Evolutionary conservation across 2,797 vertebrate species (phyloP).

Genomic region (Chiroxiphia lanceolata): DNA sequence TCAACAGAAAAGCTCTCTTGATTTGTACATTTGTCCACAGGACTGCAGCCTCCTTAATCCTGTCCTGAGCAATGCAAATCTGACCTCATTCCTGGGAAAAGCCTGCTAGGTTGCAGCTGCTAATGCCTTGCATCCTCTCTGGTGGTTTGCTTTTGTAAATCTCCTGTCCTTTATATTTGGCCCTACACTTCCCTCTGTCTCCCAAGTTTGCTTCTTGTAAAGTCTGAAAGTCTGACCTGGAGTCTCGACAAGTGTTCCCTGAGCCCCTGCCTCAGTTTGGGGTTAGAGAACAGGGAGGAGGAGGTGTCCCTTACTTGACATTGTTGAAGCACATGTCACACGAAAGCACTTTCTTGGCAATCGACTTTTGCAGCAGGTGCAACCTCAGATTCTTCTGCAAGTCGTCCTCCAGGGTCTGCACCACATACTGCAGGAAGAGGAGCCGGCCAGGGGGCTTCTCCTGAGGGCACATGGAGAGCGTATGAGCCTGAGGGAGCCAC

Average conservation of each 20-base stretch:
- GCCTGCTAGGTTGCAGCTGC: not conserved
- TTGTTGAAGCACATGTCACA: constrained; percentile 82
- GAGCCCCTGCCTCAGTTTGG: not conserved
- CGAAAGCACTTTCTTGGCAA: constrained; percentile 85
- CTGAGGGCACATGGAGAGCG: constrained; percentile 48
- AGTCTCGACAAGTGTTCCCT: not conserved
- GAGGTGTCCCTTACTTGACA: constrained; percentile 79
- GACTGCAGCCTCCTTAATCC: not conserved
- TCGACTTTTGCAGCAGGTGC: constrained; percentile 77
- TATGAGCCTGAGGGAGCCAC: not conserved
- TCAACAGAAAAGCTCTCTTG: not conserved
- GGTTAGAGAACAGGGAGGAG: not conserved
- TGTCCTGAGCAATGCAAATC: not conserved
- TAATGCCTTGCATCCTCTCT: not conserved
- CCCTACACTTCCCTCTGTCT: not conserved
- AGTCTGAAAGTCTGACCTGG: not conserved
- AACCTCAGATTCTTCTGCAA: constrained; percentile 78
- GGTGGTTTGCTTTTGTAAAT: not conserved
- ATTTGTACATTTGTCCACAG: not conserved
- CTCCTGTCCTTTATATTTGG: not conserved
- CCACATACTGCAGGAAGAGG: constrained; percentile 88
- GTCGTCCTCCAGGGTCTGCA: constrained; percentile 92
- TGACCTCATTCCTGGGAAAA: not conserved
- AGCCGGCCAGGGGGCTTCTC: constrained; percentile 73
- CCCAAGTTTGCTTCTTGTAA: not conserved